Base-by-base conservation (phyloP, 2,113 vertebrate genomes). In the Ctenomys sociabilis region DNA sequence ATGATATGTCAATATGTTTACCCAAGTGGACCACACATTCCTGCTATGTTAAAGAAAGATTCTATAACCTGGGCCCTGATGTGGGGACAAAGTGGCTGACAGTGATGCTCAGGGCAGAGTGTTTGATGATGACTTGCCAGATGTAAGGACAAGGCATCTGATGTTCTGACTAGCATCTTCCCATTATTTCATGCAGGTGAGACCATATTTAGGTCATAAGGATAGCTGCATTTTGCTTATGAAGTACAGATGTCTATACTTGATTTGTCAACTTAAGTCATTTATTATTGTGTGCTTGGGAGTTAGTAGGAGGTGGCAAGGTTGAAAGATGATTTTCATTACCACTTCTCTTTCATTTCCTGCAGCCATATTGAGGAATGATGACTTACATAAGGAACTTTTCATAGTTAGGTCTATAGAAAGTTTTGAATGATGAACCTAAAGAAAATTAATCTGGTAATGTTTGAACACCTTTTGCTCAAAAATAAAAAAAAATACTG, bases 311-410 rank as follows among this genome's bases (percentile, higher is more conserved):
- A 96, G 54, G 70, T 82, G n/a, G 37, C 72, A 61, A 88, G 22
- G 3, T 61, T 97, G 94, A 97, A 95, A 87, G 85, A 97, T 96
- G 90, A 85, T 82, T 97, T 97, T 96, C 92, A 96, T 97, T 97
- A 97, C 13, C 73, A 72, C 28, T 68, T 35, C 40, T 90, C 32
- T 52, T 97, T 78, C 54, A 49, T 28, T 66, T 66, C 52, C 40
- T 90, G 11, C 94, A 89, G 89, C 8, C 30, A 45, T 90, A 70
- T 22, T 57, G 70, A 89, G 43, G 91, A 89, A 78, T 45, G 80
- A 3, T 40, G 40, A 45, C 75, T 95, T 95, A 75, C 45, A 80
- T 57, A 37, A 88, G 43, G 28, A 97, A 91, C 26, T 81, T 97
- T 61, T 49, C 77, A 61, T 85, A 45, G 77, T 85, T 84, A 93